phyloP scores from a whole-genome alignment of 2,888 invertebrate species.

The Trichogramma dendrolimi region DNA sequence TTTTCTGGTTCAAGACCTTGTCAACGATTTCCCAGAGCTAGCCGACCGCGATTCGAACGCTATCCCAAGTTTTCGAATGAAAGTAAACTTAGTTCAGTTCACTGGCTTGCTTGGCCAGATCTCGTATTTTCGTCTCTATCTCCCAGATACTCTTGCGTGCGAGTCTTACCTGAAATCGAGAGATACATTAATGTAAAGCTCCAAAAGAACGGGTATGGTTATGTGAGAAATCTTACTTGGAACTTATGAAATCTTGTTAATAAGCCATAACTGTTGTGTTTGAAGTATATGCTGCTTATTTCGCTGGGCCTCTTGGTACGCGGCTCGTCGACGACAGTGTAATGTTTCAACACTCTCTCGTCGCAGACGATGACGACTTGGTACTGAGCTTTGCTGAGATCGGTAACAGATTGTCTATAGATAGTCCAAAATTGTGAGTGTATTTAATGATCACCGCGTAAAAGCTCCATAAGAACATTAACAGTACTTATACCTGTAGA shows the following conservation, averaged over 20 bases:
- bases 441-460: constrained; percentile 84
- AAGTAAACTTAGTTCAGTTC: constrained; percentile 66
- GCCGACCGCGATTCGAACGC: constrained; percentile 73
- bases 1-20: constrained; percentile 61
- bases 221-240: constrained; percentile 31
- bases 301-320: constrained; percentile 81
- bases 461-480: constrained; percentile 83
- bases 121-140: constrained; percentile 50
- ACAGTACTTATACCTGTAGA: constrained; percentile 46
- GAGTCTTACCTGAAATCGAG: constrained; percentile 47
- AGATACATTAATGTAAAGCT: constrained; percentile 5
- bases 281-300: constrained; percentile 67
- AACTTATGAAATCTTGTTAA: constrained; percentile 59
- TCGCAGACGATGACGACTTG: constrained; percentile 76
- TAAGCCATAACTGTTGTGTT: constrained; percentile 67
- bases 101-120: constrained; percentile 50
- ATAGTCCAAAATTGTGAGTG: constrained; percentile 37
- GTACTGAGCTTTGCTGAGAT: constrained; percentile 54
- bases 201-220: not conserved
- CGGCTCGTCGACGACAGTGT: constrained; percentile 62
- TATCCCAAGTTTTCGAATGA: constrained; percentile 64
- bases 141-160: constrained; percentile 58
- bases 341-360: constrained; percentile 71
- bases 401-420: constrained; percentile 40
- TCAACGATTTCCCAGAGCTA: constrained; percentile 76